Evolutionary conservation across 2,888 invertebrate genomes (phyloP).

Genomic region (Athrips mouffetella): DNA sequence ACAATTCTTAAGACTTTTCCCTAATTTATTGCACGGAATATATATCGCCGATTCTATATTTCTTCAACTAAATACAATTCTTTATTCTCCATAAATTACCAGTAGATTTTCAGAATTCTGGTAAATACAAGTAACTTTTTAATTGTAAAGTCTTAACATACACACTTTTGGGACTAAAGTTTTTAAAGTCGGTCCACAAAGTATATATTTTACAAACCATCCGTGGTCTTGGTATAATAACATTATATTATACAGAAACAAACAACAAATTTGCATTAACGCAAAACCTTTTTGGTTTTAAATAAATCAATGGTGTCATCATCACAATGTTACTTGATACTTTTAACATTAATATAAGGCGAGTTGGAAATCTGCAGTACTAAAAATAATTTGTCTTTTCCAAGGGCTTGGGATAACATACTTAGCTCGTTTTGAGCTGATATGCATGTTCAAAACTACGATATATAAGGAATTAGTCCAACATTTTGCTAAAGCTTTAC

Average conservation of each 20-base stretch:
- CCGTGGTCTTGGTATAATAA: conserved; percentile 3
- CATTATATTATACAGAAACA: conserved; percentile 13
- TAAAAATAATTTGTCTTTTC: background rate
- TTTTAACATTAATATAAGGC: conserved; percentile 5
- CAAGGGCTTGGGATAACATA: background rate
- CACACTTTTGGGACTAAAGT: background rate
- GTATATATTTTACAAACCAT: background rate
- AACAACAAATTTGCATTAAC: conserved; percentile 21
- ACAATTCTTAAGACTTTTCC: no score
- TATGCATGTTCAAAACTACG: background rate
- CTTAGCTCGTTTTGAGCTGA: background rate
- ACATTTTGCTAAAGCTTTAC: conserved; percentile 40
- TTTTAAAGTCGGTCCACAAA: conserved; percentile 41
- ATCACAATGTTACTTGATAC: conserved; percentile 53
- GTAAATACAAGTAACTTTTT: background rate
- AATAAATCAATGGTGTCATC: conserved; percentile 70
- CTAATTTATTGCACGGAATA: background rate
- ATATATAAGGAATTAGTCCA: background rate
- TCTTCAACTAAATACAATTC: background rate
- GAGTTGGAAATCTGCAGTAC: background rate
- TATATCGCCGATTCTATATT: background rate
- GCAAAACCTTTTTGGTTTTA: conserved; percentile 56
- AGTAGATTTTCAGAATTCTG: background rate
- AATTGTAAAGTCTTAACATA: background rate
- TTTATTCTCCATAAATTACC: no score